Percentiles rank a stretch among this genome's conserved stretches.
phyloP scores from a whole-genome alignment of 1,140 invertebrate species.

The Drosophila nannoptera region DNA sequence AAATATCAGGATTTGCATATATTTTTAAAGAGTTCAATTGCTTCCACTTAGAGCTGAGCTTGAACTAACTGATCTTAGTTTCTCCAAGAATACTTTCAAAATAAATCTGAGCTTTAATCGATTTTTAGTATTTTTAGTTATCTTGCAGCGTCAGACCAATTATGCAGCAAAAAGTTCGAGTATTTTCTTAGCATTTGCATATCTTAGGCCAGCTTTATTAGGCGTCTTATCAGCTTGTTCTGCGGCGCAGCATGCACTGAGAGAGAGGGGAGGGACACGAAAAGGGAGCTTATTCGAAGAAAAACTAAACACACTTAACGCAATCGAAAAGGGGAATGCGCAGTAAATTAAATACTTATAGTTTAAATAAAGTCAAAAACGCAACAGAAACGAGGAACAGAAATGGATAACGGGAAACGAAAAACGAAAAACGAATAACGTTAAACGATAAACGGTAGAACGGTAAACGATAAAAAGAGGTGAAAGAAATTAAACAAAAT shows the following conservation, averaged over 20 bases:
- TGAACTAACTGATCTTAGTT: neutral
- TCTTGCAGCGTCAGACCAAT: neutral
- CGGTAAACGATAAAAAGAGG: conserved; percentile 24
- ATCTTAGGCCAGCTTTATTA: no score
- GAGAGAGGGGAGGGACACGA: neutral
- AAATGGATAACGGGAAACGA: conserved; percentile 16
- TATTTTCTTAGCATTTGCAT: no score
- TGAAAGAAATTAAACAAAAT: conserved; percentile 79
- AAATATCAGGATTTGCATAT: no score
- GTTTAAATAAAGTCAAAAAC: conserved; percentile 18
- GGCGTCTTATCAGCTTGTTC: neutral
- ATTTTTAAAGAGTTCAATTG: no score
- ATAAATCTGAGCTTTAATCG: no score
- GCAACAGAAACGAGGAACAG: conserved; percentile 21
- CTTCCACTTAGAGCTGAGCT: no score
- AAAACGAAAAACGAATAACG: neutral
- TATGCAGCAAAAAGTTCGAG: neutral
- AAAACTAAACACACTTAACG: conserved; percentile 32
- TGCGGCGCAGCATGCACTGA: conserved; percentile 28
- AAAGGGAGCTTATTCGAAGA: neutral
- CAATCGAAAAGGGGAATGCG: conserved; percentile 23
- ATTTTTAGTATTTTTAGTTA: neutral
- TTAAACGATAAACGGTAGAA: neutral
- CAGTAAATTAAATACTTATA: conserved; percentile 29
- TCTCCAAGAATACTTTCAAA: no score